phyloP scores from a whole-genome alignment of 2,888 invertebrate genomes.

The Conomelus anceps region DNA sequence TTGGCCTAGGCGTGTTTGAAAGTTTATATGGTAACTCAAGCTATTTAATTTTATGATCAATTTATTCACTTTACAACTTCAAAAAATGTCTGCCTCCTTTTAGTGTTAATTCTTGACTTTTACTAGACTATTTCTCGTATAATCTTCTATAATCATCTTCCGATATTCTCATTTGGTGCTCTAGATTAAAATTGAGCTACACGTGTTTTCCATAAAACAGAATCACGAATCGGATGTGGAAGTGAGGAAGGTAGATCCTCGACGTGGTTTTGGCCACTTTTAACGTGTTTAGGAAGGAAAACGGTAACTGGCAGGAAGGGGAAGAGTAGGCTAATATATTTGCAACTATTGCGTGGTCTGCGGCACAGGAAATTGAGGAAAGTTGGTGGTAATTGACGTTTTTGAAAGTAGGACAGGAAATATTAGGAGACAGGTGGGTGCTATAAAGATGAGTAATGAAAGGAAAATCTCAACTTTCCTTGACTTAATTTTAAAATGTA shows the following conservation, averaged over 20 bases:
- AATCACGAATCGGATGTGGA: not conserved
- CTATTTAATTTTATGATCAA: no score
- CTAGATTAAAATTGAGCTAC: not conserved
- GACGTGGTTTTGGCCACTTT: not conserved
- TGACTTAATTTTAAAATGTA: not conserved
- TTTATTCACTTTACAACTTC: no score
- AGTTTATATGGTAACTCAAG: no score
- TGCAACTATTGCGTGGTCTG: not conserved
- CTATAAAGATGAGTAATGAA: not conserved
- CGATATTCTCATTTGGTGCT: not conserved
- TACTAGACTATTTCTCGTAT: no score
- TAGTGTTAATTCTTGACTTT: no score
- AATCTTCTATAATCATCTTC: no score
- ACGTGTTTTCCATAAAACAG: not conserved
- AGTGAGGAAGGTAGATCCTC: not conserved
- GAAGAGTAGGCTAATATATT: not conserved
- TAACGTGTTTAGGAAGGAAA: not conserved
- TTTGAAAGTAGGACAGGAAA: not conserved
- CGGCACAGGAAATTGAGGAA: not conserved
- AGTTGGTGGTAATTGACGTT: not conserved
- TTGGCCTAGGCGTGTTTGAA: no score
- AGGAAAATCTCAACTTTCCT: not conserved
- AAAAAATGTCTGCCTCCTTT: no score
- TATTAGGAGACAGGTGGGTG: not conserved
- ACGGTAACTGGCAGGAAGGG: not conserved